Base-by-base conservation (phyloP, 2,888 invertebrate species). In the Agelastica alni region DNA sequence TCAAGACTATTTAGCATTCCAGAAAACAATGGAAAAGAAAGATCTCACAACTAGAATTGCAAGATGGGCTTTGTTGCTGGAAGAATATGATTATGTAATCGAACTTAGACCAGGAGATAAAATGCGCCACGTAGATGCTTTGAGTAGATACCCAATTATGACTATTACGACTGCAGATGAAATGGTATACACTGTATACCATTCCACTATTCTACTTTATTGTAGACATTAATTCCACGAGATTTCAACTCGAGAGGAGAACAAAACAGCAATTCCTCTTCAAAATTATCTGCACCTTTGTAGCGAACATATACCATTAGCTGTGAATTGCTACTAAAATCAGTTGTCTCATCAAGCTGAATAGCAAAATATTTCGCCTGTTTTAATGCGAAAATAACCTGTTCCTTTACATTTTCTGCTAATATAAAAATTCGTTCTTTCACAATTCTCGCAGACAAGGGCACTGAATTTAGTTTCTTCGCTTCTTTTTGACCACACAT, bases 351-450 rank as follows among this genome's bases (percentile, higher is more conserved):
- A n/a, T n/a, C n/a, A n/a, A 22, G 34, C 34, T 34, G 34, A 34
- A 34, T 34, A 34, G 34, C 34, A 34, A 34, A 34, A 34, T 34
- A 34, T 34, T 34, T 34, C 10, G 12, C 34, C 34, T 34, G 34
- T 34, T 34, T 34, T 34, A 34, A 13, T 34, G 34, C 34, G 34
- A 34, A 34, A 14, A 34, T 34, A 34, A 34, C 34, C 12, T 34
- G 34, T 13, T 34, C 12, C 34, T 34, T 34, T 14, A 34, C 34
- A 34, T 34, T 34, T 34, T 34, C 34, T 34, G 34, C 31, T 31
- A 31, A 31, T 31, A 31, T 31, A 31, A 10, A 31, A 31, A 31
- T 31, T 31, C 31, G 31, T 31, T 31, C 31, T 7, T 31, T 31
- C 31, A 31, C 31, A 31, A 31, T 31, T 31, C 31, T 31, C 31